Evolutionary conservation across 2,113 vertebrate genomes (phyloP), one percentile per base, ranked within the genome.

Genomic region (Gopherus evgoodei): DNA sequence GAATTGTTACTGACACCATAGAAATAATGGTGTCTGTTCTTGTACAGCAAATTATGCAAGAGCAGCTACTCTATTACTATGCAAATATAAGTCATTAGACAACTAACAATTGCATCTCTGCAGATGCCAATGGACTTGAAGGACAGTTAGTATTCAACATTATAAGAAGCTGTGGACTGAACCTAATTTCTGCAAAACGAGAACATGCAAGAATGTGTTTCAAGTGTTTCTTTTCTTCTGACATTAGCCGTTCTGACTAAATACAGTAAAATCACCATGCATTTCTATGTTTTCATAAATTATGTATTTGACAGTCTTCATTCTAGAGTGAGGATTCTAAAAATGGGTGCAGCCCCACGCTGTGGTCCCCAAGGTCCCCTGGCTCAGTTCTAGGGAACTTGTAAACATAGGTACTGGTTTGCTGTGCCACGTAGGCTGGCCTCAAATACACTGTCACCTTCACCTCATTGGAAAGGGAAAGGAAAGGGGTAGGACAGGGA

Each of bases 11-110:
- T 93, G 94, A 96, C 52, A 93, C 59, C 42, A 72, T 1, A 86
- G 86, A 97, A 98, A 97, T 78, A 96, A 96, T 88, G 97, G 83
- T 88, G 93, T 95, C 87, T 97, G 93, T 90, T 96, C 90, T 89
- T 83, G 94, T 83, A 90, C 8, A 96, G 93, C 89, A 97, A 97
- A 97, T 97, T 96, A 97, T 91, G 91, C 78, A 96, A 96, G 90
- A 97, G 86, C 49, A 97, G 83, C 93, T 95, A 93, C 79, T 65
- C 96, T 95, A 98, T 98, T 97, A 97, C 95, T 97, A 97, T 97
- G 98, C 95, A 98, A 98, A 98, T 97, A 93, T 91, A 95, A 95
- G 95, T 98, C 96, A 98, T 98, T 98, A 98, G 94, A 91, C 92
- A 96, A 91, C 93, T 97, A 98, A 96, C 93, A 96, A 97, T 88